Conservation (phyloP, 2,888 invertebrate species). For the Pimpla rufipes region DNA sequence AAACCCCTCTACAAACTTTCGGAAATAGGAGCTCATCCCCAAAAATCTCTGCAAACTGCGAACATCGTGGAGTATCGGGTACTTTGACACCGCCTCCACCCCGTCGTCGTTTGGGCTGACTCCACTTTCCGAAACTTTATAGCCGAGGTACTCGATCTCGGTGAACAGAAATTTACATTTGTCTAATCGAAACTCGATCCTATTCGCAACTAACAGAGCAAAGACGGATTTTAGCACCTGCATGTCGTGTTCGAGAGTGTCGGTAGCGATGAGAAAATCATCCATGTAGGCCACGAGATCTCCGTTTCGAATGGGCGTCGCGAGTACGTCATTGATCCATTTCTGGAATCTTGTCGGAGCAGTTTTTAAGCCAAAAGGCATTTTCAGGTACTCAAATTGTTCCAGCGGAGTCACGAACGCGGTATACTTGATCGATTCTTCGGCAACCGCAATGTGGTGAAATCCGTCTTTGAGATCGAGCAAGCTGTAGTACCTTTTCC, state of each 20-base stretch:
- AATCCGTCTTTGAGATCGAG: constrained; percentile 73
- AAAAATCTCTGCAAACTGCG: constrained; percentile 73
- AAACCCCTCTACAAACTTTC: constrained; percentile 72
- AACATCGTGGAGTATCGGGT: constrained; percentile 67
- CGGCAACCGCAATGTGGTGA: constrained; percentile 66
- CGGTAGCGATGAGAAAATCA: constrained; percentile 66
- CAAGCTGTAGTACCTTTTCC: constrained; percentile 67
- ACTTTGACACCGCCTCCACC: constrained; percentile 68
- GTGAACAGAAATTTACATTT: constrained; percentile 68
- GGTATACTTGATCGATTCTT: constrained; percentile 69
- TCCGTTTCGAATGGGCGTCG: constrained; percentile 56
- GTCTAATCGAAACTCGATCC: constrained; percentile 56
- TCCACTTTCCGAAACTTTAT: constrained; percentile 59
- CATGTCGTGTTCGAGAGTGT: constrained; percentile 40
- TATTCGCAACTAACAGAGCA: constrained; percentile 27
- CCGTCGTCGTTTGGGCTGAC: constrained; percentile 64
- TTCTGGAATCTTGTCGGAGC: constrained; percentile 71
- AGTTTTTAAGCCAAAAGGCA: constrained; percentile 67
- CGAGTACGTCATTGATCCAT: constrained; percentile 69
- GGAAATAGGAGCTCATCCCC: constrained; percentile 73
- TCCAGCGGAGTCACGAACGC: constrained; percentile 62
- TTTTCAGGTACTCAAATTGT: constrained; percentile 42
- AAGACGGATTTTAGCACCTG: constrained; percentile 40
- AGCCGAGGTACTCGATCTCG: constrained; percentile 68
- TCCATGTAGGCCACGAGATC: constrained; percentile 71